Conservation (phyloP, 2,113 vertebrate genomes). For the Atractosteus spatula region DNA sequence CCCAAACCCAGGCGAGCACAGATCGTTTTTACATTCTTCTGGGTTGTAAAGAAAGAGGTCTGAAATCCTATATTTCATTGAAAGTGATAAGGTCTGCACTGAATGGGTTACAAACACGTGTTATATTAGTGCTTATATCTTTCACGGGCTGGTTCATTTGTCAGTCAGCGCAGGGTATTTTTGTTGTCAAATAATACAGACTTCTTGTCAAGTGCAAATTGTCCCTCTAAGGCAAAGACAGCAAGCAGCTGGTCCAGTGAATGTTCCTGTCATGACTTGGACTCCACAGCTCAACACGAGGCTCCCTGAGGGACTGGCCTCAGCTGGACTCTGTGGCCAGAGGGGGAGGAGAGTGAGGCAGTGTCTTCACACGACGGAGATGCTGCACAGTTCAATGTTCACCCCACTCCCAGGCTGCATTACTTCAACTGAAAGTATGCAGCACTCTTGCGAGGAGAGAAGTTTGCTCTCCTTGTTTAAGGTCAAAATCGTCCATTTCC, state of each 20-base stretch:
- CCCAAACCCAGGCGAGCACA: neutral
- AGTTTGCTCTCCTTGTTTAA: no score
- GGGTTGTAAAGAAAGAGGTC: neutral
- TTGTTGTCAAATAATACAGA: slow-evolving; percentile 40
- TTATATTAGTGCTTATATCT: slow-evolving; percentile 48
- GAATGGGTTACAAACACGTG: slow-evolving; percentile 27
- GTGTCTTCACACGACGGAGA: neutral
- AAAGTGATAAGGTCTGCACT: slow-evolving; percentile 12
- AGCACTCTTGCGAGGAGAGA: no score
- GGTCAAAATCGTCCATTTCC: no score
- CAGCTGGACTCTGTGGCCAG: slow-evolving; percentile 18
- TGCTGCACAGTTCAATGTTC: no score
- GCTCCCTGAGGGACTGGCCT: slow-evolving; percentile 35
- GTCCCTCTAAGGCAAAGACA: slow-evolving; percentile 33
- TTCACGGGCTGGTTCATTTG: slow-evolving; percentile 56
- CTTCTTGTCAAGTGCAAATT: slow-evolving; percentile 28
- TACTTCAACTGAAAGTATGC: no score
- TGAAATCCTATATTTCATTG: neutral
- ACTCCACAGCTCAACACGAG: slow-evolving; percentile 41
- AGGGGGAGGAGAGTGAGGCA: slow-evolving; percentile 4
- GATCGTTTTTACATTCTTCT: neutral
- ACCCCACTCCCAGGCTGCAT: no score
- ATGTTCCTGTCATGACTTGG: slow-evolving; percentile 46
- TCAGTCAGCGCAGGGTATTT: slow-evolving; percentile 54
- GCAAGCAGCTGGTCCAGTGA: slow-evolving; percentile 53